These are phyloP conservation scores for Caenorhabditis sulstoni DNA, from an alignment of 2,888 invertebrate species.

Conservation along the genomic window DNA sequence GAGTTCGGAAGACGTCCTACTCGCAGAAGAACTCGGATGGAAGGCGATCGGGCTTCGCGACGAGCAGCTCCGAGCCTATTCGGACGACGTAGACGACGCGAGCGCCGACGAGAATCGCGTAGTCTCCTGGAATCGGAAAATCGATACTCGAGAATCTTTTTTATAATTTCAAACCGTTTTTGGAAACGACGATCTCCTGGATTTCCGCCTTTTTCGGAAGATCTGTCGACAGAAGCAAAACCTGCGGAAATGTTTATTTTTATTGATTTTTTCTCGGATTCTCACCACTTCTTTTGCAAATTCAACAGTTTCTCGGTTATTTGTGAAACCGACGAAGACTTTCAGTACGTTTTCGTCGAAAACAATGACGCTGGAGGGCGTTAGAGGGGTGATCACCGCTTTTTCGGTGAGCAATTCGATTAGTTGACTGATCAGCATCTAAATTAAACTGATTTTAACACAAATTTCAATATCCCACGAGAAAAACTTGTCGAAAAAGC, in stretches of 20 bases:
- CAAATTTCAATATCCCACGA: no score
- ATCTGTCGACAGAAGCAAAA: constrained; percentile 25
- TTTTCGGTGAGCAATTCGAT: constrained; percentile 27
- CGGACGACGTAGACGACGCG: constrained; percentile 25
- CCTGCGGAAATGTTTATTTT: constrained; percentile 3
- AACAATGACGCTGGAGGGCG: constrained; percentile 33
- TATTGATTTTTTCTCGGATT: constrained; percentile 2
- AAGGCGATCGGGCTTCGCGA: constrained; percentile 27
- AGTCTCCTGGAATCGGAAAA: constrained; percentile 23
- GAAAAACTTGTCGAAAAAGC: no score
- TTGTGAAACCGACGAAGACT: constrained; percentile 36
- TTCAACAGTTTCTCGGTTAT: constrained; percentile 27
- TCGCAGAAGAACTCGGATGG: constrained; percentile 42
- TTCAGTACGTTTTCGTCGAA: constrained; percentile 44
- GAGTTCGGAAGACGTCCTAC: constrained; percentile 8
- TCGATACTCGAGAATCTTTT: background rate
- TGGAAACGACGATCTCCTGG: constrained; percentile 30
- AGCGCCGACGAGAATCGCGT: constrained; percentile 22
- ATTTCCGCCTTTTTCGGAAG: constrained; percentile 28
- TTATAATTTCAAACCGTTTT: constrained; percentile 16
- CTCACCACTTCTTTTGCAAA: constrained; percentile 53
- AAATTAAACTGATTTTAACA: background rate
- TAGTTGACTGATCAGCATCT: constrained; percentile 37
- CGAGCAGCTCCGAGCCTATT: constrained; percentile 42
- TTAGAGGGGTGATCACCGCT: constrained; percentile 30